These are phyloP conservation scores for Saxidomus purpurata DNA, from an alignment of 1,140 invertebrate genomes.

Conservation along the genomic window DNA sequence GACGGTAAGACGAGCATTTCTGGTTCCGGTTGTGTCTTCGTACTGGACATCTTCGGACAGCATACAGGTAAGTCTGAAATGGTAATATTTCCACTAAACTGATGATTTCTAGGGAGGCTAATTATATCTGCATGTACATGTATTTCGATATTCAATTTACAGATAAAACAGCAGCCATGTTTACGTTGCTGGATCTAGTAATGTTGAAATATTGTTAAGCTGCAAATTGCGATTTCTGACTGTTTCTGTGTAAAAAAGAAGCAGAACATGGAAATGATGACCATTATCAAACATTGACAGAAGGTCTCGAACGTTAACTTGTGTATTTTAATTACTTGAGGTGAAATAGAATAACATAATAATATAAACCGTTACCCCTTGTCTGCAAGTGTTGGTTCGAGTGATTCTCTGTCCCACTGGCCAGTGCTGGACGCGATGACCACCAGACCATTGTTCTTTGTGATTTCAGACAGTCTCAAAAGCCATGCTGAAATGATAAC, in stretches of 20 bases:
- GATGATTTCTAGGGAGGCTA: no score
- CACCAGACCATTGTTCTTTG: conserved; percentile 74
- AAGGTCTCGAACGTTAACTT: neutral
- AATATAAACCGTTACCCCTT: conserved; percentile 62
- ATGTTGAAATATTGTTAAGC: neutral
- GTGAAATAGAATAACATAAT: neutral
- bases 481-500: conserved; percentile 81
- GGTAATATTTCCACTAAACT: neutral
- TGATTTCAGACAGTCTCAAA: conserved; percentile 80
- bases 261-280: neutral
- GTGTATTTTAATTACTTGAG: neutral
- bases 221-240: neutral
- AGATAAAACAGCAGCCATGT: no score
- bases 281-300: neutral
- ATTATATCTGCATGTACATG: no score
- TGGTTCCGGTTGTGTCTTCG: conserved; percentile 47
- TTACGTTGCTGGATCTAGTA: neutral
- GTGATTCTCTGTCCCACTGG: conserved; percentile 72
- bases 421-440: conserved; percentile 75
- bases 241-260: neutral
- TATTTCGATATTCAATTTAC: no score
- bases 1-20: conserved; percentile 68
- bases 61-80: conserved; percentile 70
- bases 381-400: conserved; percentile 66
- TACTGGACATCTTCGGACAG: conserved; percentile 59